These are phyloP conservation scores for Nibea coibor DNA, from an alignment of 2,113 vertebrate genomes.

Conservation along the genomic window DNA sequence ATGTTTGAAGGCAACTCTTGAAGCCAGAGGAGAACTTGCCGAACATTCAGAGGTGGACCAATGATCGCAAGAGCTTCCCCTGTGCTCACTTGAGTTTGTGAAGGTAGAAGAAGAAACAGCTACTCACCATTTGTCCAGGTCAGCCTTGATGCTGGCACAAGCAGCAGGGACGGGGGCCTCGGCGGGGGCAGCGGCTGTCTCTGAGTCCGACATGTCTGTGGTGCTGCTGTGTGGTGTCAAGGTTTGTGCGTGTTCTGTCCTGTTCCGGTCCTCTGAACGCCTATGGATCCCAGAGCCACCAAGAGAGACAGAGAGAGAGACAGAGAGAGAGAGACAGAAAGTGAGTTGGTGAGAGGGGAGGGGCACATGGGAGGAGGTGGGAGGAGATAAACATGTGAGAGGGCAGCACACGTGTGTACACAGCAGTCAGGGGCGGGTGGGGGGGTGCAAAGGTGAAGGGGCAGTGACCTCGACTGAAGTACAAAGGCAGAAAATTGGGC, in stretches of 20 bases:
- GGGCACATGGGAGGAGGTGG: conserved; percentile 58
- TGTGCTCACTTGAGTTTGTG: no score
- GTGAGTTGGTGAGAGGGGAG: conserved; percentile 56
- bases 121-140: conserved; percentile 87
- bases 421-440: conserved; percentile 3
- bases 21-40: background rate
- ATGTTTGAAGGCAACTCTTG: background rate
- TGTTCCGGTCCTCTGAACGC: conserved; percentile 69
- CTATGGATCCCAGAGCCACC: conserved; percentile 66
- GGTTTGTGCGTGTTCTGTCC: conserved; percentile 57
- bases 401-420: conserved; percentile 67
- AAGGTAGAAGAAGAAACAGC: background rate
- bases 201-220: conserved; percentile 83
- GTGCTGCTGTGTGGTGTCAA: conserved; percentile 56
- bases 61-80: background rate
- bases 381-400: conserved; percentile 77
- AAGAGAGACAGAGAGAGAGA: conserved; percentile 56
- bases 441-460: conserved; percentile 33
- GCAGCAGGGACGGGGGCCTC: conserved; percentile 80
- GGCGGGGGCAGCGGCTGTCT: conserved; percentile 71
- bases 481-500: conserved; percentile 13
- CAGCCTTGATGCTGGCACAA: conserved; percentile 81
- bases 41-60: background rate
- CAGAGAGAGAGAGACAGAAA: conserved; percentile 55
- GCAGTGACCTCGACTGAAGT: conserved; percentile 50